phyloP scores from a whole-genome alignment of 53 echinoderm and acorn worm genomes.

The Stichopus horrens region DNA sequence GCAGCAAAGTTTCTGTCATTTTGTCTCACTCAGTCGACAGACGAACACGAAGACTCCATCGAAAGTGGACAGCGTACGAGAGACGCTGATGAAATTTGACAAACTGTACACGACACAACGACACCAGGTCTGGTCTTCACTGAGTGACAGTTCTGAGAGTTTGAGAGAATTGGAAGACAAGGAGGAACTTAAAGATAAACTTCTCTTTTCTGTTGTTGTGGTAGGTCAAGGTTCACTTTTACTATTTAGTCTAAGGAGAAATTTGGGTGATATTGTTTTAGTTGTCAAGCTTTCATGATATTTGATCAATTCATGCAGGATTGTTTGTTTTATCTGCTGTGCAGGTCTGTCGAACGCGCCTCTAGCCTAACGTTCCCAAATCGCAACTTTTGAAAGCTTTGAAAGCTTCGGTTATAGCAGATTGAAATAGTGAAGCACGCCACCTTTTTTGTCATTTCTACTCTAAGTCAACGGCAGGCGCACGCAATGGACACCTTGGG shows the following conservation, averaged over 20 bases:
- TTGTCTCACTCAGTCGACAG: neutral
- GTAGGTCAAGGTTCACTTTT: constrained; percentile 48
- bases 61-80: constrained; percentile 56
- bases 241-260: neutral
- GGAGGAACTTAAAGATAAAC: constrained; percentile 76
- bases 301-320: neutral
- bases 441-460: too few species aligned
- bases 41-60: constrained; percentile 20
- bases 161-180: constrained; percentile 70
- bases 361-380: too few species aligned
- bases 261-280: neutral
- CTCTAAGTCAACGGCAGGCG: too few species aligned
- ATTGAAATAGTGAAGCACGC: too few species aligned
- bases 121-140: constrained; percentile 78
- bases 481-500: too few species aligned
- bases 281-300: neutral
- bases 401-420: too few species aligned
- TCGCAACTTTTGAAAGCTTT: too few species aligned
- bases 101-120: constrained; percentile 85
- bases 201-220: constrained; percentile 94
- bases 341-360: too few species aligned
- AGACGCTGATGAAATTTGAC: constrained; percentile 79
- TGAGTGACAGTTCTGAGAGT: constrained; percentile 51
- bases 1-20: neutral
- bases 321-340: too few species aligned